Evolutionary conservation across 2,888 invertebrate genomes (phyloP).

Genomic region (Drosophila flavopinicola): DNA sequence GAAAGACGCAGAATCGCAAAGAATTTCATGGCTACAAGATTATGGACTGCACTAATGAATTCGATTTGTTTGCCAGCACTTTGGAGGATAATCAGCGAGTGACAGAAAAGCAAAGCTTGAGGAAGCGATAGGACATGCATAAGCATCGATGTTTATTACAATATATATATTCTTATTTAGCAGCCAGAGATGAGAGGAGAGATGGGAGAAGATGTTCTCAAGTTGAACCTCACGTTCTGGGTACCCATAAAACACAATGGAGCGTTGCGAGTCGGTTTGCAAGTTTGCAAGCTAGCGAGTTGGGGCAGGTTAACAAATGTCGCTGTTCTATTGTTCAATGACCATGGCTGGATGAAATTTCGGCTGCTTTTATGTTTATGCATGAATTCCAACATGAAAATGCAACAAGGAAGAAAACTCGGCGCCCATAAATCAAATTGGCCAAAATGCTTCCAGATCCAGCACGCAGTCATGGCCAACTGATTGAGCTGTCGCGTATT

Average conservation of each 20-base stretch:
- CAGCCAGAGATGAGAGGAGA: conserved; percentile 11
- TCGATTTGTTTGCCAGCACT: conserved; percentile 49
- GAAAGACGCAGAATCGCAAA: conserved; percentile 40
- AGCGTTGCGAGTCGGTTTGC: conserved; percentile 51
- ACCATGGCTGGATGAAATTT: conserved; percentile 57
- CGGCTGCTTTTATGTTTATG: conserved; percentile 77
- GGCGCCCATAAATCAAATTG: conserved; percentile 72
- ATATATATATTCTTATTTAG: conserved; percentile 30
- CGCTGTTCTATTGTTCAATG: conserved; percentile 72
- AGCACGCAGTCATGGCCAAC: conserved; percentile 77
- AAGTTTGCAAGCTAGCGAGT: conserved; percentile 4
- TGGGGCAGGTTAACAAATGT: conserved; percentile 39
- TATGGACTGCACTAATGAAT: conserved; percentile 51
- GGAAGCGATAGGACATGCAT: conserved; percentile 25
- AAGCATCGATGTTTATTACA: conserved; percentile 28
- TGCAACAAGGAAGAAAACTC: conserved; percentile 71
- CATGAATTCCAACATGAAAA: conserved; percentile 77
- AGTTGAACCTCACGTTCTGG: conserved; percentile 73
- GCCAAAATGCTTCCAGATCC: conserved; percentile 48
- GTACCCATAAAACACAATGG: conserved; percentile 74
- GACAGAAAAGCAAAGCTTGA: conserved; percentile 45
- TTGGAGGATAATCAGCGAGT: conserved; percentile 39
- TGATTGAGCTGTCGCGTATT: conserved; percentile 79
- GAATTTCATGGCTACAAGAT: conserved; percentile 43
- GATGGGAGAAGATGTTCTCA: conserved; percentile 54